These are phyloP conservation scores for Drosophila lini DNA, from an alignment of 1,140 invertebrate genomes.

Conservation along the genomic window DNA sequence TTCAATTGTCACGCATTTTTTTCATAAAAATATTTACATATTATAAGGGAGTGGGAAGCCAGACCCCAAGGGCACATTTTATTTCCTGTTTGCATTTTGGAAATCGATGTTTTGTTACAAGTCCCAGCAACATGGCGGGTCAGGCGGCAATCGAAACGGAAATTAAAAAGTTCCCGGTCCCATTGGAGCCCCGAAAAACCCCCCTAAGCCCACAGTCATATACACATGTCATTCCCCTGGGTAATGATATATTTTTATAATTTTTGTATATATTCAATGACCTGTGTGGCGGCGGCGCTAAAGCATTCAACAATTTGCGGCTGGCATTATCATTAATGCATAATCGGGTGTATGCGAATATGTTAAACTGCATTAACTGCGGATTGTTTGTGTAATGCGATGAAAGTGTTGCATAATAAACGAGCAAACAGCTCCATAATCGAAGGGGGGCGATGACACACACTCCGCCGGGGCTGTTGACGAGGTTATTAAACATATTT, in stretches of 20 bases:
- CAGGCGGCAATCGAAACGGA: conserved; percentile 57
- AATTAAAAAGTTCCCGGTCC: conserved; percentile 49
- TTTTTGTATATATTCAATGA: conserved; percentile 6
- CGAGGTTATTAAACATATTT: conserved; percentile 40
- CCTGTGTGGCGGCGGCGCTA: background rate
- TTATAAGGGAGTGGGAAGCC: background rate
- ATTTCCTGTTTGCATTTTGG: conserved; percentile 36
- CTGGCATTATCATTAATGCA: conserved; percentile 59
- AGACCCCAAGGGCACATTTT: conserved; percentile 16
- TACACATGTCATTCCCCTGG: background rate
- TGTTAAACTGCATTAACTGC: conserved; percentile 54
- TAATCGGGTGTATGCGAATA: conserved; percentile 57
- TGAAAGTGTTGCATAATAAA: conserved; percentile 68
- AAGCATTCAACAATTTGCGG: conserved; percentile 62
- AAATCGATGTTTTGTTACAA: conserved; percentile 45
- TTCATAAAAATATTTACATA: background rate
- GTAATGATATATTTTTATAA: conserved; percentile 3
- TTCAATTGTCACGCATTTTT: conserved; percentile 10
- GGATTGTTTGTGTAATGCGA: conserved; percentile 62
- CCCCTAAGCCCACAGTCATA: background rate
- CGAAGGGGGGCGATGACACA: conserved; percentile 8
- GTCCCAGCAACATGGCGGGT: conserved; percentile 7
- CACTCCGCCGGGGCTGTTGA: background rate
- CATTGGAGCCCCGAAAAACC: background rate
- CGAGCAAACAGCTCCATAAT: conserved; percentile 27